A percentile compares a stretch with the other conserved stretches of the same genome.
phyloP scores from a whole-genome alignment of 2,888 invertebrate species.

The Aelia acuminata region DNA sequence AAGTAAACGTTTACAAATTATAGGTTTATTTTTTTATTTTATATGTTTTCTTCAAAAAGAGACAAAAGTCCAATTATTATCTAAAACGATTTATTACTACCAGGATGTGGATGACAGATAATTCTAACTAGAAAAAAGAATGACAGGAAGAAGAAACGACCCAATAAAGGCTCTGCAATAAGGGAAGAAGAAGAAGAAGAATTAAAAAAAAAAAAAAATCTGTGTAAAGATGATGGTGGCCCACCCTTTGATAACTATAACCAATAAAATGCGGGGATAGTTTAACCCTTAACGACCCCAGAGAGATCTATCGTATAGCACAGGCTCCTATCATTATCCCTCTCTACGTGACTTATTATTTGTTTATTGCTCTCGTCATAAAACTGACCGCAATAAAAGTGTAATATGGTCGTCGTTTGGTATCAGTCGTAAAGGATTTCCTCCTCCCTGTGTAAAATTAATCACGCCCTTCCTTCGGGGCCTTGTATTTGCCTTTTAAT shows the following conservation, averaged over 20 bases:
- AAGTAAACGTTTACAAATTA: too few species aligned
- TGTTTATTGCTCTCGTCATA: slow-evolving; percentile 51
- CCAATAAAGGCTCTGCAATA: not conserved
- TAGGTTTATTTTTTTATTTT: too few species aligned
- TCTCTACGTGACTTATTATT: slow-evolving; percentile 54
- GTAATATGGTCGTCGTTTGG: slow-evolving; percentile 49
- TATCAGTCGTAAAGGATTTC: slow-evolving; percentile 3
- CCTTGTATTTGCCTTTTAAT: slow-evolving; percentile 37
- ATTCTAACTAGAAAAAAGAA: not conserved
- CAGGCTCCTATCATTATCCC: not conserved
- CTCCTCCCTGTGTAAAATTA: slow-evolving; percentile 8
- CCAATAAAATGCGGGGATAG: slow-evolving; percentile 14
- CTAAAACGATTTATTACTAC: not conserved
- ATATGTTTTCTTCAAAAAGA: too few species aligned
- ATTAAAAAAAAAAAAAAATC: not conserved
- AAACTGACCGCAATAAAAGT: slow-evolving; percentile 37
- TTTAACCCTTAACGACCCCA: not conserved
- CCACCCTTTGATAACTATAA: slow-evolving; percentile 15
- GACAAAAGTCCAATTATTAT: too few species aligned
- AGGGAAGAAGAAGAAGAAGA: not conserved
- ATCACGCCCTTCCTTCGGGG: not conserved
- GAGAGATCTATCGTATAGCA: not conserved
- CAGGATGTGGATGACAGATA: not conserved
- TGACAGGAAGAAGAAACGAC: not conserved
- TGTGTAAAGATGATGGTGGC: slow-evolving; percentile 6